Conservation (phyloP, 1,140 invertebrate species). For the Ceratina calcarata region DNA sequence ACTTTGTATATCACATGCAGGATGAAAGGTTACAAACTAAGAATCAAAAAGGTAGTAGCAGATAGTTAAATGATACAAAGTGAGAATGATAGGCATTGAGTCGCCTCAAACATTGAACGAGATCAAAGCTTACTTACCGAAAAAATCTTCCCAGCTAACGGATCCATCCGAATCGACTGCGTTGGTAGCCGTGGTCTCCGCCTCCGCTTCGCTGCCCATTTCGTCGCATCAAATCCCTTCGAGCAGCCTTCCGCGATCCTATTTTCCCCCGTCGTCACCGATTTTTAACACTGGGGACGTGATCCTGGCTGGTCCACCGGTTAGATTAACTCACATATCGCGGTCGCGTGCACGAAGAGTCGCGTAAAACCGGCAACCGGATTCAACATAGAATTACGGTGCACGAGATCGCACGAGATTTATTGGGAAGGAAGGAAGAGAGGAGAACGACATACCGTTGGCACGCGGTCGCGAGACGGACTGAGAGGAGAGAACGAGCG, state of each 20-base stretch:
- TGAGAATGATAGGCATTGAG: too few species aligned
- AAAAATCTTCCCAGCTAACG: conserved; percentile 82
- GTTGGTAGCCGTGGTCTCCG: conserved; percentile 62
- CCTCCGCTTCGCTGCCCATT: conserved; percentile 68
- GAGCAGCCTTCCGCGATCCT: too few species aligned
- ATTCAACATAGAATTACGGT: neutral
- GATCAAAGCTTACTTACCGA: conserved; percentile 75
- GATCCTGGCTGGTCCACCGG: neutral
- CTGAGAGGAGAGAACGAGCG: conserved; percentile 44
- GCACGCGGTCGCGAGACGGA: conserved; percentile 60
- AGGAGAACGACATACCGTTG: conserved; percentile 32
- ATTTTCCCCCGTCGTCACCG: neutral
- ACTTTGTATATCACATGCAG: too few species aligned
- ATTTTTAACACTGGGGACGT: neutral
- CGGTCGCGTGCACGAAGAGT: neutral
- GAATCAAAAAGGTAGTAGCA: too few species aligned
- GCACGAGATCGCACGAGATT: neutral
- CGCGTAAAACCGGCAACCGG: too few species aligned
- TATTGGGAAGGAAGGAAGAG: conserved; percentile 7
- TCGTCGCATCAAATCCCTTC: conserved; percentile 21
- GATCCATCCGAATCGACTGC: conserved; percentile 79
- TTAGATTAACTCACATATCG: too few species aligned
- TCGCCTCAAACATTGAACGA: neutral
- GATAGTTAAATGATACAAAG: too few species aligned
- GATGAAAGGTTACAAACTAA: too few species aligned